Base-by-base conservation (phyloP, 2,888 invertebrate species). In the Drosophila anomelani region DNA sequence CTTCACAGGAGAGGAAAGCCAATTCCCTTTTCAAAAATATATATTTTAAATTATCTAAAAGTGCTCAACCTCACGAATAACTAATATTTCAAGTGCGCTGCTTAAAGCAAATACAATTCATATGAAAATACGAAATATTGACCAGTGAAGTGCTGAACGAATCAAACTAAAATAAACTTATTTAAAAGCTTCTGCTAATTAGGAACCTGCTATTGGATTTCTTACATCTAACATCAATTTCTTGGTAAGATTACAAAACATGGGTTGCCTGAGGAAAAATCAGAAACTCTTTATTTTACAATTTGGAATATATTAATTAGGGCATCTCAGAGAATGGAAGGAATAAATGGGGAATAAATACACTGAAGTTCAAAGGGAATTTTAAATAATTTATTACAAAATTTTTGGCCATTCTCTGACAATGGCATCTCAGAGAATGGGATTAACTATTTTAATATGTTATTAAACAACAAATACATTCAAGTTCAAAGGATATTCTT, bases 91-190 rank as follows among this genome's bases (percentile, higher is more conserved):
- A 70, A 80, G 80, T 78, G 76, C 46, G 39, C 44, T 51, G 59
- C 29, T 58, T 34, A 46, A 53, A 60, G 26, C 36, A 75, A 77
- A 86, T 72, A 86, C 85, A 72, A 86, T 80, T 74, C 23, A 66
- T 39, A 56, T 34, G 23, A 7, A 69, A 55, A 55, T 55, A 55
- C 38, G 20, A 13, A 68, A 10, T 26, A 51, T 51, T 20, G 20
- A 26, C 23, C 6, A 62, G 71, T 77, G 68, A 77, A 80, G 86
- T 68, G 67, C 36, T 69, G 77, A 4, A 8, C 2, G 10, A 57
- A 41, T 26, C 34, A 9, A 20, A 23, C 38, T 23, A 4, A 53
- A 51, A 17, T 6, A 9, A 74, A 57, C 54, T 47, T 29, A n/a
- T 29, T 57, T 2, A 26, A 38, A 17, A 7, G 15, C 34, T 20